Evolutionary conservation across 2,888 invertebrate genomes (phyloP).

Genomic region (Mesochorus sp.): DNA sequence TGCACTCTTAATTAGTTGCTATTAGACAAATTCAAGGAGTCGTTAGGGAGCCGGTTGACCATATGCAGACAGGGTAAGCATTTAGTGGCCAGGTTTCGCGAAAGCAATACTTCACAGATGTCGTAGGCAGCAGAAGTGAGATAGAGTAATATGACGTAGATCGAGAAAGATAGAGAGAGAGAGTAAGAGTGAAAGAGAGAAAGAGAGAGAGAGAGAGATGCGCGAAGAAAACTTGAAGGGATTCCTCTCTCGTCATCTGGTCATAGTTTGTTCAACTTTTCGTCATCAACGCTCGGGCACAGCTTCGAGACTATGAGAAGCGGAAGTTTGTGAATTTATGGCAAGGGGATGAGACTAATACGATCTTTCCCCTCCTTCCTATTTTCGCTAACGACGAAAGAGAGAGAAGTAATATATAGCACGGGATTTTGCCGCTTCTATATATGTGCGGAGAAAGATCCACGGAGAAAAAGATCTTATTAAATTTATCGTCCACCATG

Average conservation of each 20-base stretch:
- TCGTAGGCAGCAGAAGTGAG: constrained; percentile 43
- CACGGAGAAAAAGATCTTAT: constrained; percentile 45
- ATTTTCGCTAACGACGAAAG: constrained; percentile 36
- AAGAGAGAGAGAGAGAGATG: constrained; percentile 13
- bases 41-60: constrained; percentile 43
- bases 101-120: constrained; percentile 29
- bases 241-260: constrained; percentile 20
- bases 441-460: constrained; percentile 13
- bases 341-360: constrained; percentile 44
- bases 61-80: constrained; percentile 17
- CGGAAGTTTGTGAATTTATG: constrained; percentile 57
- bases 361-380: constrained; percentile 27
- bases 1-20: constrained; percentile 49
- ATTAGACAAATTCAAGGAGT: constrained; percentile 53
- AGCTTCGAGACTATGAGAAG: constrained; percentile 39
- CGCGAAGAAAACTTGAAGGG: constrained; percentile 19
- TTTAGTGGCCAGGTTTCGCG: constrained; percentile 18
- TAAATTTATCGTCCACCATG: constrained; percentile 51
- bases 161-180: constrained; percentile 42
- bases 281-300: constrained; percentile 40
- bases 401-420: constrained; percentile 19
- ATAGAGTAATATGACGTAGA: no score
- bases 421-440: constrained; percentile 26
- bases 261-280: constrained; percentile 59
- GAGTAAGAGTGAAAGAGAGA: constrained; percentile 11